Percentiles rank a stretch among this genome's conserved stretches.
Evolutionary conservation across 1,140 invertebrate genomes (phyloP).

Genomic region (Atopsyche davidsoni): DNA sequence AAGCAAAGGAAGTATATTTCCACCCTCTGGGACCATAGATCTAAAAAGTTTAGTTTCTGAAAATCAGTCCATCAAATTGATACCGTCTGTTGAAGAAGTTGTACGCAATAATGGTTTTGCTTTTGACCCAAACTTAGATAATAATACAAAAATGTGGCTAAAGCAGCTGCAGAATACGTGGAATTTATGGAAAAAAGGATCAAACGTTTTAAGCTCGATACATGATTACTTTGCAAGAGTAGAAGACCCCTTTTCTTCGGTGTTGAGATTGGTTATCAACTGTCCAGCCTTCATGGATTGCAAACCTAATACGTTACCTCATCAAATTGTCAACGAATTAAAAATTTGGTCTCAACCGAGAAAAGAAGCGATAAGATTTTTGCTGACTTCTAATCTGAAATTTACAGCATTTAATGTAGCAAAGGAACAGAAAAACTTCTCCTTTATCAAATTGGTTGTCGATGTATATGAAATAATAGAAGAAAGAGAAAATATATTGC

Average conservation of each 20-base stretch:
- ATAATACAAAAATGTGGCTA: constrained; percentile 10
- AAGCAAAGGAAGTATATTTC: neutral
- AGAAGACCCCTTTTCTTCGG: constrained; percentile 44
- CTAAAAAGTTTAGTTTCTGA: constrained; percentile 16
- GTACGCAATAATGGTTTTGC: constrained; percentile 12
- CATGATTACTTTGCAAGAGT: constrained; percentile 43
- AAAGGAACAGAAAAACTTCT: constrained; percentile 45
- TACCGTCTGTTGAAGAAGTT: constrained; percentile 20
- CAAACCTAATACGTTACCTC: constrained; percentile 45
- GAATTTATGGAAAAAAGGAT: constrained; percentile 47
- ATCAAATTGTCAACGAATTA: constrained; percentile 51
- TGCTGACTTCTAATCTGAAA: constrained; percentile 47
- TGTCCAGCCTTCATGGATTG: constrained; percentile 44
- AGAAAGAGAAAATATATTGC: constrained; percentile 45
- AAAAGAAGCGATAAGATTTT: constrained; percentile 34
- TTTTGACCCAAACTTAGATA: constrained; percentile 15
- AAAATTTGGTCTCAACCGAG: constrained; percentile 33
- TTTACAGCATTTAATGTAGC: constrained; percentile 50
- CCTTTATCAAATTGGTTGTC: constrained; percentile 46
- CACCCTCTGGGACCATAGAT: constrained; percentile 15
- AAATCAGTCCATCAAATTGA: constrained; percentile 21
- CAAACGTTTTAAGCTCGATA: constrained; percentile 39
- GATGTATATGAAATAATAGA: constrained; percentile 45
- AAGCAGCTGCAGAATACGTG: constrained; percentile 9
- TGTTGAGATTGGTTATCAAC: constrained; percentile 44